Percentiles rank a stretch among this genome's conserved stretches.
Evolutionary conservation across 2,113 vertebrate species (phyloP).

Genomic region (Silurus glanis): DNA sequence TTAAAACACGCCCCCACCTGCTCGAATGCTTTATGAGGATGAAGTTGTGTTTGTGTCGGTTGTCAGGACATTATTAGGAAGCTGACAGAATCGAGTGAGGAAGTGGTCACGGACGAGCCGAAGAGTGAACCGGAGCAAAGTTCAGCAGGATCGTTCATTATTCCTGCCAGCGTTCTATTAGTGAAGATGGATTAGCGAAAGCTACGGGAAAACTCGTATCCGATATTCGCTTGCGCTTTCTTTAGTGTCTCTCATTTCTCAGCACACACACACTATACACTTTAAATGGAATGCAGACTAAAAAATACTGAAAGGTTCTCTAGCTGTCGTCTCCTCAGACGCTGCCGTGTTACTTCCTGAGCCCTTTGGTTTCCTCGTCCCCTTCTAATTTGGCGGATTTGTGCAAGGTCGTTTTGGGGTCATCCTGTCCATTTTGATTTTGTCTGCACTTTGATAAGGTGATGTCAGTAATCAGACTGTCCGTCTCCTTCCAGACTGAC

Average conservation of each 20-base stretch:
- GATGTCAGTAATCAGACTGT: neutral
- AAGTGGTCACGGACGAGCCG: neutral
- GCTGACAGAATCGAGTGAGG: slow-evolving; percentile 24
- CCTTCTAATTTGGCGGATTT: neutral
- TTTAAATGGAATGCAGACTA: neutral
- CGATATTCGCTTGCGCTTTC: neutral
- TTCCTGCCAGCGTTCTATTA: neutral
- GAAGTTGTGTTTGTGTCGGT: neutral
- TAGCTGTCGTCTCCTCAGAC: neutral
- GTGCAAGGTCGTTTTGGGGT: neutral
- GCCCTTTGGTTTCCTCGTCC: neutral
- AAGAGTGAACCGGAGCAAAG: neutral
- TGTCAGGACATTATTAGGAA: slow-evolving; percentile 26
- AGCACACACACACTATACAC: neutral
- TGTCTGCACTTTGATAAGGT: neutral
- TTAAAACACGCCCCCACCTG: neutral
- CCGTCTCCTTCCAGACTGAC: neutral
- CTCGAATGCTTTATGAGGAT: neutral
- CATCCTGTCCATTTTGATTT: neutral
- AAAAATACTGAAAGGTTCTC: neutral
- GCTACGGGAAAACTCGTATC: neutral
- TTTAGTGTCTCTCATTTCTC: neutral
- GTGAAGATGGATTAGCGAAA: neutral
- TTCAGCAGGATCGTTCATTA: slow-evolving; percentile 1
- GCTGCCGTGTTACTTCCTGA: neutral